Evolutionary conservation across 2,888 invertebrate genomes (phyloP), one percentile per base, ranked within the genome.

Genomic region (Acleris laterana): DNA sequence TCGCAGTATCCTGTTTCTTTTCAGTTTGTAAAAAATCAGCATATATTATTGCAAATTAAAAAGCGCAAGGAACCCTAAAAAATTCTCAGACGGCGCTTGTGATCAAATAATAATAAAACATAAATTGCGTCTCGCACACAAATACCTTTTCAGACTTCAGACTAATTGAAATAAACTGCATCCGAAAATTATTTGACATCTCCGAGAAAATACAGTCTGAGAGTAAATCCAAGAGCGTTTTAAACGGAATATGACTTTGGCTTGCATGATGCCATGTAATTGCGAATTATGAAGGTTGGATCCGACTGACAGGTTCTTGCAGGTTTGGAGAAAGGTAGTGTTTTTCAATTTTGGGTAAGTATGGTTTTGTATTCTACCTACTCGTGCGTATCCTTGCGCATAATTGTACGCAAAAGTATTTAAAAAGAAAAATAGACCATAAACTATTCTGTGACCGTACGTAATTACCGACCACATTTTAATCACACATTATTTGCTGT

Each of bases 111-210:
- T 77, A 77, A 76, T 76, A 77, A 76, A 76, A 42, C 77, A 83
- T 87, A 87, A 87, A 87, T 88, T 75, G 76, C 79, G 75, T 74
- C 71, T 70, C 68, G 70, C 72, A 67, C 69, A 69, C 69, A 68
- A 79, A 77, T 74, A 71, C 78, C 74, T 77, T 77, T 77, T 75
- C 78, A 72, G 73, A 76, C 75, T 83, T 75, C 78, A 73, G 73
- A 76, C 75, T 83, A 85, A 87, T 85, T 88, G 82, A 82, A 84
- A 87, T 84, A 79, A 84, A 86, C 70, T 79, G 82, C 80, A 72
- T 56, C 55, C 71, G 71, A 77, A 77, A 80, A 78, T 76, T 73
- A 72, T 77, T 74, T 71, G 69, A 71, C 68, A 60, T 32, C 63
- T 61, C 52, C 25, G 25, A 53, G 62, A 44, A 59, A 63, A 63